Conservation (phyloP, 2,113 vertebrate genomes). For the Strix aluco region DNA sequence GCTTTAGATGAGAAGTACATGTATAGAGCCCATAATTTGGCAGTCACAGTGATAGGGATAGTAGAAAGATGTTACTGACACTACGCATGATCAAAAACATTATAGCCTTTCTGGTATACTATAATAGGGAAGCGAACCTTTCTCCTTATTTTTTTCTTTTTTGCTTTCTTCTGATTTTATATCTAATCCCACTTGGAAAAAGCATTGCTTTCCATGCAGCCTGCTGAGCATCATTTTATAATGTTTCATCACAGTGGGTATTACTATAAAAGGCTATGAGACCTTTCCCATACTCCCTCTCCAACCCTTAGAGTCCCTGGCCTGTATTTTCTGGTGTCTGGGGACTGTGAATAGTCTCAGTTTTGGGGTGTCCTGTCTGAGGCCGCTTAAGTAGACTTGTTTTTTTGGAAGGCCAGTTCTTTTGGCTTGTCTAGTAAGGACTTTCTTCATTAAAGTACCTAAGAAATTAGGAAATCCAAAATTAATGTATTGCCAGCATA, state of each 20-base stretch:
- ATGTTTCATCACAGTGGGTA: neutral
- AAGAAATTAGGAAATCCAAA: neutral
- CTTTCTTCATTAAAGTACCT: neutral
- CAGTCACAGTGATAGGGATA: neutral
- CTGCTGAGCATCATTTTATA: neutral
- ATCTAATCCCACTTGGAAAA: neutral
- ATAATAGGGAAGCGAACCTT: neutral
- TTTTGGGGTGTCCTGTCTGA: neutral
- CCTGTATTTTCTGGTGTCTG: neutral
- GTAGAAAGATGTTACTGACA: neutral
- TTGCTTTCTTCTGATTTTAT: neutral
- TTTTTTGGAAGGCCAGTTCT: neutral
- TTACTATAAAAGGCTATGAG: neutral
- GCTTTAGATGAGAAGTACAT: neutral
- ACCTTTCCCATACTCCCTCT: neutral
- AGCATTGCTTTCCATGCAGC: neutral
- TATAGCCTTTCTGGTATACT: neutral
- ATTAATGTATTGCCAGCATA: neutral
- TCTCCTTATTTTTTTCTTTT: neutral
- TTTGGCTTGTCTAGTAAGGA: neutral
- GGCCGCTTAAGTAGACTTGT: neutral
- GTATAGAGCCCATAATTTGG: neutral
- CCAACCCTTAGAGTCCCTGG: neutral
- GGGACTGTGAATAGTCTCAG: neutral
- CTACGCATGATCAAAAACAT: neutral